A percentile compares a stretch with the other conserved stretches of the same genome.
Conservation (phyloP, 2,888 invertebrate species). For the Anoplius nigerrimus region DNA sequence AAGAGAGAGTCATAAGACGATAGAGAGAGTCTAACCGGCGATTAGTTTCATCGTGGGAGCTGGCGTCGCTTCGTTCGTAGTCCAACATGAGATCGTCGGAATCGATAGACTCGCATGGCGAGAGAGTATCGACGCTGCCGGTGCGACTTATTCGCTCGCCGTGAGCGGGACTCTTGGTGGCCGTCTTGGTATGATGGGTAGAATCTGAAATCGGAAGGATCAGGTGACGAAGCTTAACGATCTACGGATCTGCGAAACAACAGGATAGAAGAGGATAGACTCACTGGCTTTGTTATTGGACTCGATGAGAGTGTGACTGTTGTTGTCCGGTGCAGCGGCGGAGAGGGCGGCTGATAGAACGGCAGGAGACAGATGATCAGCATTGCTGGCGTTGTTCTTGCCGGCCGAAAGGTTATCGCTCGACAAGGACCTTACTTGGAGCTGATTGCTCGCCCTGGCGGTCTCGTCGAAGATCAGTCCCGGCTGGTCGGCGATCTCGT, state of each 20-base stretch:
- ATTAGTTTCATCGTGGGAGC: conserved; percentile 78
- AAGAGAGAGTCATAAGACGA: no score
- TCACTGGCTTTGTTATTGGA: conserved; percentile 67
- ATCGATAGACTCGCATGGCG: conserved; percentile 88
- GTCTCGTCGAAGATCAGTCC: conserved; percentile 86
- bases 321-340: conserved; percentile 63
- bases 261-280: conserved; percentile 20
- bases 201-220: conserved; percentile 51
- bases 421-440: no score
- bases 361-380: no score
- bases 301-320: conserved; percentile 70
- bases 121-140: conserved; percentile 87
- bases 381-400: no score
- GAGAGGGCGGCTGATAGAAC: no score
- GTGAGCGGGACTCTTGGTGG: conserved; percentile 69
- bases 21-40: conserved; percentile 79
- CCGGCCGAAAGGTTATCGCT: conserved; percentile 1
- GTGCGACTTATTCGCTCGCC: conserved; percentile 78
- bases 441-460: conserved; percentile 58
- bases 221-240: no score
- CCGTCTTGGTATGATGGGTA: conserved; percentile 59
- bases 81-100: conserved; percentile 94
- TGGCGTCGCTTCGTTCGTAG: conserved; percentile 82
- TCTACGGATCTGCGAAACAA: no score
- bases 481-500: conserved; percentile 94